Evolutionary conservation across 2,113 vertebrate genomes (phyloP), one percentile per base, ranked within the genome.

Genomic region (Nansenia antarctica): DNA sequence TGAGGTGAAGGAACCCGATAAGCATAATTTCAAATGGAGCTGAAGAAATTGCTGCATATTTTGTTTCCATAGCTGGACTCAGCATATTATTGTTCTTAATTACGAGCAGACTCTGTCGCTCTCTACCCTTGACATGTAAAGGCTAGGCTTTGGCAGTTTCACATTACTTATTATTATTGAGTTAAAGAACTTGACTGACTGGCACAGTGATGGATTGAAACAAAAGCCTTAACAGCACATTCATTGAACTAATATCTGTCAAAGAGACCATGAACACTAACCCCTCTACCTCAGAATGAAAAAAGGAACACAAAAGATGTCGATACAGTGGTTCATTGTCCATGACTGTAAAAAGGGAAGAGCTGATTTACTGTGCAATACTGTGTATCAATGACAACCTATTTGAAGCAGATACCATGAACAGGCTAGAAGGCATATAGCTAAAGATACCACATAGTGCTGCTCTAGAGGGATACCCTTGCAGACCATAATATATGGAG

Each of bases 21-120:
- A 91, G 88, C 88, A 90, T 90, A 85, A 92, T 91, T 89, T 88
- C 81, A 81, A 82, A 82, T 74, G 81, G 78, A 82, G 85, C 79
- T 77, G 79, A 72, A 86, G 81, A 90, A 92, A 89, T 79, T 78
- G 81, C 85, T 18, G 81, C 81, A 81, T 84, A 84, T 90, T 91
- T 62, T 86, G 82, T 86, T 77, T 78, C 83, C 6, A 55, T 66
- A n/a, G 80, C 82, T 83, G 79, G 67, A 85, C 87, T 85, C 78
- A 75, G 83, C 81, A 73, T 69, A 80, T 82, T 86, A 89, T 74
- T 73, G 69, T 69, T 67, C 77, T 78, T 90, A 90, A 90, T 90
- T 89, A 82, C 70, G 9, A 72, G 73, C 78, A 78, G 86, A 85
- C 74, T 82, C 32, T 66, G 58, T 76, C 79, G 55, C 60, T 76